Percentiles rank a stretch among this genome's conserved stretches.
Conservation (phyloP, 2,797 vertebrate genomes). For the Paramormyrops hopkinsi region DNA sequence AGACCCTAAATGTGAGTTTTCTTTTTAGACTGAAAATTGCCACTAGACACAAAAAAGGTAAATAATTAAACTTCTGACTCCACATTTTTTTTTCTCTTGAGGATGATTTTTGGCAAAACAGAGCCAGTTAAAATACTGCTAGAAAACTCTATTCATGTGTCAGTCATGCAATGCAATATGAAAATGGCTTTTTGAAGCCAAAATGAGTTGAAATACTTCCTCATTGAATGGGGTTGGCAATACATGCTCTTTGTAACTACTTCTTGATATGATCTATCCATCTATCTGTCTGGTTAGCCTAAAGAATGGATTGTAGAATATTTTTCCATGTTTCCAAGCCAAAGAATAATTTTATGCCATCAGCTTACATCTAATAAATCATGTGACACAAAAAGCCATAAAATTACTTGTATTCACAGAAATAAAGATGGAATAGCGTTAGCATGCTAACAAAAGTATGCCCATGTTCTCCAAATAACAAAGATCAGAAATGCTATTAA, state of each 20-base stretch:
- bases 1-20: background rate
- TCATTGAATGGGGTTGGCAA: background rate
- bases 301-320: background rate
- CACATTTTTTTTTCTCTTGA: background rate
- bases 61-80: background rate
- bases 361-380: background rate
- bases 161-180: background rate
- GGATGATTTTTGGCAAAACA: background rate
- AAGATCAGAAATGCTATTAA: background rate
- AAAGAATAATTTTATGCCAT: background rate
- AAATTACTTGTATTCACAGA: background rate
- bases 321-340: background rate
- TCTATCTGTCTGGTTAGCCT: background rate
- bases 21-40: background rate
- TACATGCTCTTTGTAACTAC: background rate
- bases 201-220: background rate
- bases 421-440: background rate
- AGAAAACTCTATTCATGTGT: background rate
- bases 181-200: background rate
- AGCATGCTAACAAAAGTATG: background rate
- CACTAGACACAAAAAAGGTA: background rate
- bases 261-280: background rate
- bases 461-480: background rate
- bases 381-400: background rate
- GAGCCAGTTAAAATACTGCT: background rate